These are phyloP conservation scores for Autographa pulchrina DNA, from an alignment of 2,888 invertebrate genomes.

Conservation along the genomic window DNA sequence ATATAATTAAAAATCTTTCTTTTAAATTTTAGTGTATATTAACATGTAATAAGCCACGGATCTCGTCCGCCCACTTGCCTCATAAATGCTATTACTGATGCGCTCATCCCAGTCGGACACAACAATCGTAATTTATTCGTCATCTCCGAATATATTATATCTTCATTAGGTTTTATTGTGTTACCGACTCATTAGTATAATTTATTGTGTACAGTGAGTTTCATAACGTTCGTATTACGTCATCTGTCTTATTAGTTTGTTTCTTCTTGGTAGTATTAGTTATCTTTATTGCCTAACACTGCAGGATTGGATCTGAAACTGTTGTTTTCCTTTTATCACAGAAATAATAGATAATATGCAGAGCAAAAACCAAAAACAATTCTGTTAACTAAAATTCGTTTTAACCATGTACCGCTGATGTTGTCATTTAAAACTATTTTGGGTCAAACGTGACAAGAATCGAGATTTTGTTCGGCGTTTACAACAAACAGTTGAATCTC, in stretches of 20 bases:
- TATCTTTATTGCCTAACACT: neutral
- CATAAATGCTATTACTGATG: constrained; percentile 50
- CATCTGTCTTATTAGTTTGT: constrained; percentile 17
- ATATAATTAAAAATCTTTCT: constrained; percentile 23
- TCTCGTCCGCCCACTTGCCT: constrained; percentile 48
- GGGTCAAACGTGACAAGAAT: constrained; percentile 49
- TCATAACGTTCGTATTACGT: constrained; percentile 14
- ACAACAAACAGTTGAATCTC: constrained; percentile 15
- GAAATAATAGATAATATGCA: too few relatives aligned
- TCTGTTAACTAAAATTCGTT: neutral
- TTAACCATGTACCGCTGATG: neutral
- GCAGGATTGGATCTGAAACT: neutral
- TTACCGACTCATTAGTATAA: constrained; percentile 62
- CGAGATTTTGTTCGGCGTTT: constrained; percentile 6
- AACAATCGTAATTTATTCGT: constrained; percentile 64
- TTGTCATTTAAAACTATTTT: constrained; percentile 6
- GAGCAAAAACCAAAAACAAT: neutral
- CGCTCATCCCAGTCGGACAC: constrained; percentile 48
- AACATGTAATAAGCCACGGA: constrained; percentile 25
- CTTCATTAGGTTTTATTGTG: constrained; percentile 61
- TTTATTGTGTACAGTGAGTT: constrained; percentile 52
- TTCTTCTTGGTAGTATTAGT: neutral
- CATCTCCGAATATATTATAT: constrained; percentile 62
- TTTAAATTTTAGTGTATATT: constrained; percentile 49
- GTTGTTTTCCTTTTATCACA: neutral